phyloP scores from a whole-genome alignment of 1,140 invertebrate species.

The Homalodisca vitripennis region DNA sequence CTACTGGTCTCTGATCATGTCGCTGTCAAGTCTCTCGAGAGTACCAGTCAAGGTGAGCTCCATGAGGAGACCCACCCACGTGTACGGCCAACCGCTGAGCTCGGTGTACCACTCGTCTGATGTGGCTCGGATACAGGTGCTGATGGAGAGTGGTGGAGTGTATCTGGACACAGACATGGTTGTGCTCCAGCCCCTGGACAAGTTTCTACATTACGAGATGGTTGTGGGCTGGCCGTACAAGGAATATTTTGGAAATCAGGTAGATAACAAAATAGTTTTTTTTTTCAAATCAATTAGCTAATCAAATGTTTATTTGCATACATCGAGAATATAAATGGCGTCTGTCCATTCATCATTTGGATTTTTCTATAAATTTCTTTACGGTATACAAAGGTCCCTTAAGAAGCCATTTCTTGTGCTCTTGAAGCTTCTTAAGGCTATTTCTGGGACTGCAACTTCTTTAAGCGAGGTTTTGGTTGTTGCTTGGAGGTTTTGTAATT shows the following conservation, averaged over 20 bases:
- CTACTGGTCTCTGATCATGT: conserved; percentile 41
- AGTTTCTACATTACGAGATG: conserved; percentile 48
- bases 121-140: conserved; percentile 45
- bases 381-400: no score
- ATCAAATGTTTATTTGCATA: no score
- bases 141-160: conserved; percentile 48
- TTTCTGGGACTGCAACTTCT: no score
- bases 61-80: conserved; percentile 39
- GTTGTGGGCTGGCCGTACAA: conserved; percentile 47
- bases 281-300: no score
- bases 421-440: no score
- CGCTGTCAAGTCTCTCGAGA: conserved; percentile 25
- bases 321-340: no score
- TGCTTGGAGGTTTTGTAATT: no score
- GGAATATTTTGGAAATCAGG: conserved; percentile 45
- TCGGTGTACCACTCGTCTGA: conserved; percentile 48
- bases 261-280: no score
- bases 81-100: conserved; percentile 45
- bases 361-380: no score
- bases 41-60: conserved; percentile 34
- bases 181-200: conserved; percentile 46
- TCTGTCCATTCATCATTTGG: no score
- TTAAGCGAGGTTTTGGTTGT: no score
- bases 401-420: no score
- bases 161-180: conserved; percentile 49